Base-by-base conservation (phyloP, 2,113 vertebrate species). In the Morphnarchus princeps region DNA sequence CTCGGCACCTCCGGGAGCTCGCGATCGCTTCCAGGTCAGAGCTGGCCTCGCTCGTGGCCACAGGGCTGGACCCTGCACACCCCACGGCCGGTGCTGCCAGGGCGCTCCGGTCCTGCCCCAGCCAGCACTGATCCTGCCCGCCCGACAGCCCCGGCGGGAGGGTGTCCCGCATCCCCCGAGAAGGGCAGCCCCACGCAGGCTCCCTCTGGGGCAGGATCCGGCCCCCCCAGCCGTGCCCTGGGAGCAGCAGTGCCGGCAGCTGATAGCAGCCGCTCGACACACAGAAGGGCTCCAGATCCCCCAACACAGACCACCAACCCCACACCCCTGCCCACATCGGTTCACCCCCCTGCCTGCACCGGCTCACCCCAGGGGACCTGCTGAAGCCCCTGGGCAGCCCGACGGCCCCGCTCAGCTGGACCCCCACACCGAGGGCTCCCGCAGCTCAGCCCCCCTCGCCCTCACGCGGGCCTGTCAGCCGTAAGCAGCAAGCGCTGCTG, bases 21-120 rank as follows among this genome's bases (percentile, higher is more conserved):
- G 3, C 62, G 49, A 94, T 91, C 72, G 92, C 95, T 97, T 96
- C 96, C 95, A 97, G 96, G 96, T 95, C 89, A 94, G 85, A 28
- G 73, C 59, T 5, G 7, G 72, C 63, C 90, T 20, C 18, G 13
- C 84, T 10, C 0, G 25, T 8, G 57, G 78, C 86, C 38, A 3
- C 80, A 8, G 65, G 36, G 79, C 82, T 2, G 13, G 86, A 72
- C 66, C 26, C 50, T 3, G 40, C 40, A 7, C 9, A 1, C 47
- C 34, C 17, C 15, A 0, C 2, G 9, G 38, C 7, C 0, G 6
- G 6, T 4, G 58, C 54, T 28, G 66, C 80, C 7, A 1, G 32
- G 42, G 45, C 42, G 34, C 40, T 71, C 47, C 2, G 9, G 3
- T 6, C 14, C 63, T 32, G 71, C 26, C 89, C 25, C 45, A 1